A percentile compares a stretch with the other conserved stretches of the same genome.
phyloP scores from a whole-genome alignment of 1,140 invertebrate genomes.

The Drosophila arizonae region DNA sequence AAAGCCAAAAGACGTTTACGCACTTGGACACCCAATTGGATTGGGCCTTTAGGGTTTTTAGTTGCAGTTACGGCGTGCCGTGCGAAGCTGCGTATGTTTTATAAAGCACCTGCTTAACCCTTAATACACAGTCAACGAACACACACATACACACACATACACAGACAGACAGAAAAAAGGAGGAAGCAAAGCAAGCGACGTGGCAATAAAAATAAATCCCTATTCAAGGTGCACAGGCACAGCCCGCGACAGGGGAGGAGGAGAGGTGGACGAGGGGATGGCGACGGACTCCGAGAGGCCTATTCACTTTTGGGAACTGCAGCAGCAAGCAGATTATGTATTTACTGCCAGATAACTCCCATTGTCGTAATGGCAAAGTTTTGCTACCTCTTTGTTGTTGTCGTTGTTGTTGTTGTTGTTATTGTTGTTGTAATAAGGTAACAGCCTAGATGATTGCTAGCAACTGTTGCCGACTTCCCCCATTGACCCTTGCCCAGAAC shows the following conservation, averaged over 20 bases:
- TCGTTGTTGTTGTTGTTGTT: neutral
- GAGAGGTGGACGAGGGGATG: too few species aligned
- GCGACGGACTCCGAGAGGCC: neutral
- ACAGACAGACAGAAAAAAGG: neutral
- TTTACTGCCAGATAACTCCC: constrained; percentile 77
- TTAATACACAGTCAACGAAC: constrained; percentile 49
- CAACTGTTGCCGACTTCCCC: constrained; percentile 63
- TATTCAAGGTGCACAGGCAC: constrained; percentile 64
- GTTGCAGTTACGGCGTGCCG: constrained; percentile 55
- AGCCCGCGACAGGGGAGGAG: neutral
- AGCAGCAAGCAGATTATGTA: constrained; percentile 73
- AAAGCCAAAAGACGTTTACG: constrained; percentile 21
- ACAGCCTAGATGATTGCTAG: constrained; percentile 76
- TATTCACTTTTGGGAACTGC: constrained; percentile 51
- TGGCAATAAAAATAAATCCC: constrained; percentile 79
- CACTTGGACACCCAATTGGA: constrained; percentile 55
- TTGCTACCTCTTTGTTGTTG: constrained; percentile 19
- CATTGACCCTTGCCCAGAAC: neutral
- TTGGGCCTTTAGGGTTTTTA: constrained; percentile 61
- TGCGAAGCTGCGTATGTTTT: constrained; percentile 56
- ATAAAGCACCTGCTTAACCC: constrained; percentile 81
- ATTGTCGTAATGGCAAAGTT: constrained; percentile 70
- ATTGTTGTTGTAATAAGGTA: constrained; percentile 71
- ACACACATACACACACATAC: neutral
- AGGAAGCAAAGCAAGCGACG: constrained; percentile 13